Conservation (phyloP, 2,113 vertebrate species). For the Pterocles burchelli region DNA sequence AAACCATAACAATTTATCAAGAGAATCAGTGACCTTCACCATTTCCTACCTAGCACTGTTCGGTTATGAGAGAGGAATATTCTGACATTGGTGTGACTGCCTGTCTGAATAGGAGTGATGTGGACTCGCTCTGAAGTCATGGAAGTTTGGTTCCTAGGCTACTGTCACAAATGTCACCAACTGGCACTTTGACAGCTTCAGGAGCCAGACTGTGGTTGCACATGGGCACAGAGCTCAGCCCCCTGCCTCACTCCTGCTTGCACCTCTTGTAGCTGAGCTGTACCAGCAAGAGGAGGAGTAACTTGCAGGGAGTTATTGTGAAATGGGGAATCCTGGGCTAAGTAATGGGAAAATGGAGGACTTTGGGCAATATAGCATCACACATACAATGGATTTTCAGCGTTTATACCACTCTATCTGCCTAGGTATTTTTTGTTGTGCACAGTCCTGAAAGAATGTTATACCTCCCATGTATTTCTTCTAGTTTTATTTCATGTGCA, state of each 20-base stretch:
- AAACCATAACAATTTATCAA: not conserved
- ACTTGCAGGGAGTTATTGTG: not conserved
- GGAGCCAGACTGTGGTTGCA: not conserved
- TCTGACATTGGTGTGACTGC: not conserved
- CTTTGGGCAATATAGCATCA: not conserved
- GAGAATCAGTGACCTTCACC: not conserved
- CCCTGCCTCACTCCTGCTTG: not conserved
- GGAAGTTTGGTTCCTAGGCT: not conserved
- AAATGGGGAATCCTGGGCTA: not conserved
- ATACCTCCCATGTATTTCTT: not conserved
- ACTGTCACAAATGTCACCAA: not conserved
- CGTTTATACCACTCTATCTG: not conserved
- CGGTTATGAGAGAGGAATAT: not conserved
- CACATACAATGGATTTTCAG: fast-evolving
- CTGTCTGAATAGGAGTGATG: not conserved
- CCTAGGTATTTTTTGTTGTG: not conserved
- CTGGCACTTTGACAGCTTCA: not conserved
- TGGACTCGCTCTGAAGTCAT: not conserved
- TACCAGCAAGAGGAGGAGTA: not conserved
- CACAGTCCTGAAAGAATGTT: not conserved
- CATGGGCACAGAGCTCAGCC: not conserved
- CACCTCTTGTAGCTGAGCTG: not conserved
- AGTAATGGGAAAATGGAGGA: not conserved
- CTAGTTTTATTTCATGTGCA: not conserved
- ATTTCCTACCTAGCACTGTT: not conserved